Evolutionary conservation across 92 coral and sea anemone species (phyloP).

Genomic region (Scolanthus callimorphus): DNA sequence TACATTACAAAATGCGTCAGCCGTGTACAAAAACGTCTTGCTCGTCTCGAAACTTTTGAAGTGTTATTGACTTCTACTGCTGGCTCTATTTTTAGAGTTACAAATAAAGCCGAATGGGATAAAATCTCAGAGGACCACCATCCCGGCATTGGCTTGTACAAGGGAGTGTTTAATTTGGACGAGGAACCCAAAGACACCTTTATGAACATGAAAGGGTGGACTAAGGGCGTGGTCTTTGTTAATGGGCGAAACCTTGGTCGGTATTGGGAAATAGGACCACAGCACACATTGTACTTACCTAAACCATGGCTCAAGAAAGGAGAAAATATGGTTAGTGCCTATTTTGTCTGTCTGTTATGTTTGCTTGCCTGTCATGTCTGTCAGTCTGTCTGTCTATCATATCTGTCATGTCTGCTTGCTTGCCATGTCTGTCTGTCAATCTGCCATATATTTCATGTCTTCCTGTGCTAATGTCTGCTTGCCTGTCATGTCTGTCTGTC

Average conservation of each 20-base stretch:
- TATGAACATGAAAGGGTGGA: constrained; percentile 75
- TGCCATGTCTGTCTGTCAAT: no score
- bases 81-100: neutral
- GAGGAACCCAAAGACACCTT: constrained; percentile 84
- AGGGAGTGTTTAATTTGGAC: constrained; percentile 51
- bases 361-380: no score
- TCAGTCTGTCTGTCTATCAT: no score
- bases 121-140: constrained; percentile 1
- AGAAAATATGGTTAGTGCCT: constrained; percentile 61
- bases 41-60: neutral
- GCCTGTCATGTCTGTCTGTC: no score
- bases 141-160: constrained; percentile 57
- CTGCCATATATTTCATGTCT: no score
- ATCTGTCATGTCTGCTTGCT: no score
- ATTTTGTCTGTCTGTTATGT: no score
- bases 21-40: neutral
- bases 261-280: constrained; percentile 93
- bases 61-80: no score
- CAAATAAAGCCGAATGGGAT: constrained; percentile 16
- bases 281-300: constrained; percentile 87
- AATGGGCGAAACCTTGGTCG: constrained; percentile 95
- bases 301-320: constrained; percentile 86
- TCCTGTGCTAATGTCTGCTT: no score
- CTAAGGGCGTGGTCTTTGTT: constrained; percentile 83
- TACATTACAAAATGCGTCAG: no score